Conservation (phyloP, 1,140 invertebrate genomes). For the Cydia strobilella region DNA sequence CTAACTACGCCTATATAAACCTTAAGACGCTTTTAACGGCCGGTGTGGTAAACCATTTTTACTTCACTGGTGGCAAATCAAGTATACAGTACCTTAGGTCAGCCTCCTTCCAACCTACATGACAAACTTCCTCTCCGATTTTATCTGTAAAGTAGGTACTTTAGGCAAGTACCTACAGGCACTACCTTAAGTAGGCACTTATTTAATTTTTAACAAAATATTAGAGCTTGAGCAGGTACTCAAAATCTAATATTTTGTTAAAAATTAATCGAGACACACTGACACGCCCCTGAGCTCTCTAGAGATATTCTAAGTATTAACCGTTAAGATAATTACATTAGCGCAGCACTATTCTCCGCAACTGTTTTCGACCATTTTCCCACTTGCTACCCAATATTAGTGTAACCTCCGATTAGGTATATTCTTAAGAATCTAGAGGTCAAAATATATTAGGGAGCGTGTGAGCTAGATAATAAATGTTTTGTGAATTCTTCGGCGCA, state of each 20-base stretch:
- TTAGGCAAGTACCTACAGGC: no score
- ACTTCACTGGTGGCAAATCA: no score
- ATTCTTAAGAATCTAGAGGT: neutral
- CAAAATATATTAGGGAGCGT: neutral
- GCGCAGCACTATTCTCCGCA: neutral
- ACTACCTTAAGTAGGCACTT: no score
- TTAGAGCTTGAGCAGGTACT: no score
- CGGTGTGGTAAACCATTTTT: no score
- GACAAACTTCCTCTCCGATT: neutral
- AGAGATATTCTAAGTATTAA: slow-evolving; percentile 25
- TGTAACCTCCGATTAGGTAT: neutral
- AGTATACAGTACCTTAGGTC: no score
- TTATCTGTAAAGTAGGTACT: neutral
- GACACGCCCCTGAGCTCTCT: slow-evolving; percentile 29
- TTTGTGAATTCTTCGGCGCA: neutral
- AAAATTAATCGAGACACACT: slow-evolving; percentile 3
- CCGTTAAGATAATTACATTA: slow-evolving; percentile 33
- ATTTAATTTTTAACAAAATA: no score
- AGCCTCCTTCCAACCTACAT: neutral
- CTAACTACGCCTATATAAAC: no score
- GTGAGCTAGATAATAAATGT: neutral
- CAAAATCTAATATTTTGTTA: slow-evolving; percentile 11
- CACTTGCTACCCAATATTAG: neutral
- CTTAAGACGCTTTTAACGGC: no score
- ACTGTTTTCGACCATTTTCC: neutral